Conservation (phyloP, 2,797 vertebrate genomes). For the Loris lydekkerianus region DNA sequence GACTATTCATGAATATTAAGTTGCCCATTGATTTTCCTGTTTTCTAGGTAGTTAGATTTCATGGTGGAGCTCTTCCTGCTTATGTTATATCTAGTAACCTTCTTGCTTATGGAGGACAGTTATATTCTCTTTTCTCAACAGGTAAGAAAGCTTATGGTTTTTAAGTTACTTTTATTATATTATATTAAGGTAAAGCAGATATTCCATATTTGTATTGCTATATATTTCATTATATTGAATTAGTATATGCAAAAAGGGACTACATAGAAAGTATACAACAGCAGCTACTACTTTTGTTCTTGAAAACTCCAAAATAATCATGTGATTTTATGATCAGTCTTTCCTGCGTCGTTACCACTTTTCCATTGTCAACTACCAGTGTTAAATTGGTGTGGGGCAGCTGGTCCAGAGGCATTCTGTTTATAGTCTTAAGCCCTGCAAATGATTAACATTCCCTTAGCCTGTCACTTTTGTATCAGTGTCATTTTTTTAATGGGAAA, state of each 20-base stretch:
- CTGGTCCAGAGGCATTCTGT: background rate
- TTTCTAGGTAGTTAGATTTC: constrained; percentile 95
- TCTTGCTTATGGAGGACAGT: constrained; percentile 94
- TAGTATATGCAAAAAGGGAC: background rate
- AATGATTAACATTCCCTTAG: background rate
- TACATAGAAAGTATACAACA: background rate
- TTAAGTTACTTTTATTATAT: background rate
- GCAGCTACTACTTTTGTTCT: background rate
- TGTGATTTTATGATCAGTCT: background rate
- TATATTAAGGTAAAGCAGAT: background rate
- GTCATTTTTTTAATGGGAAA: background rate
- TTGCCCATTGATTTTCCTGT: constrained; percentile 44
- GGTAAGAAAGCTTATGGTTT: constrained; percentile 83
- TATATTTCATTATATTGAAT: background rate
- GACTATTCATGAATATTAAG: background rate
- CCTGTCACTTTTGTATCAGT: background rate
- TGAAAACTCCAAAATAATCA: background rate
- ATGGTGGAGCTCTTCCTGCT: constrained; percentile 93
- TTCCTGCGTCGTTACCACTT: background rate
- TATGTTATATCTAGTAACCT: constrained; percentile 94
- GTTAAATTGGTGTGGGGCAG: background rate
- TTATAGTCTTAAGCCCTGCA: background rate
- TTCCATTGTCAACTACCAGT: background rate
- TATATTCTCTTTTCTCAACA: constrained; percentile 89
- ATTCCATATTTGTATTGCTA: background rate